phyloP scores from a whole-genome alignment of 2,113 vertebrate genomes.

The Festucalex cinctus region DNA sequence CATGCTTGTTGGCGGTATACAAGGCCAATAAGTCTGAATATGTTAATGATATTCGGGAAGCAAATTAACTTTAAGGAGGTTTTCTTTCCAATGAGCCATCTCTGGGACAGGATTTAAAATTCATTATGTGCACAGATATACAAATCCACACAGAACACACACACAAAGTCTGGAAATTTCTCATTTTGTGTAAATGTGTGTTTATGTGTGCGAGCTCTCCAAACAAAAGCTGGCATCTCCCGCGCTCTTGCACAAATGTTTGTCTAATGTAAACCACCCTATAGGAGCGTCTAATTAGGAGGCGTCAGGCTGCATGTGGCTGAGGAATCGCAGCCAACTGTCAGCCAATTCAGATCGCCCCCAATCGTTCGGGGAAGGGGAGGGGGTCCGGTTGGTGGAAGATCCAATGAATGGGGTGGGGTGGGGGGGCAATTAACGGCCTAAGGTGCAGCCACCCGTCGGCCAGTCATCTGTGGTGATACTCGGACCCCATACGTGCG shows the following conservation, averaged over 20 bases:
- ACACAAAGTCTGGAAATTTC: slow-evolving; percentile 62
- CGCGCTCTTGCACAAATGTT: slow-evolving; percentile 71
- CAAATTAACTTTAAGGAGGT: slow-evolving; percentile 64
- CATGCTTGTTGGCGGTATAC: slow-evolving; percentile 41
- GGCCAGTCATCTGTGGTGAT: slow-evolving; percentile 60
- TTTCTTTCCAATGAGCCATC: slow-evolving; percentile 60
- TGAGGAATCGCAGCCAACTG: slow-evolving; percentile 73
- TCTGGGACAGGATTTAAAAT: slow-evolving; percentile 70
- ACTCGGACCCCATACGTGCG: slow-evolving; percentile 51
- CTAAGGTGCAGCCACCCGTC: slow-evolving; percentile 66
- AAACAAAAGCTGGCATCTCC: slow-evolving; percentile 74
- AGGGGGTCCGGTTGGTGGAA: slow-evolving; percentile 41
- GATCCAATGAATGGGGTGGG: slow-evolving; percentile 49
- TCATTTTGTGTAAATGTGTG: slow-evolving; percentile 22
- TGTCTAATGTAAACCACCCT: slow-evolving; percentile 71
- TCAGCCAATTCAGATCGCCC: slow-evolving; percentile 64
- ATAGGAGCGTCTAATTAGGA: slow-evolving; percentile 73
- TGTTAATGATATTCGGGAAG: slow-evolving; percentile 57
- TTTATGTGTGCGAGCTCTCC: slow-evolving; percentile 48
- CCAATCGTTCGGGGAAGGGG: slow-evolving; percentile 58
- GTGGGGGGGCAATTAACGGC: slow-evolving; percentile 69
- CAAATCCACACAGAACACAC: slow-evolving; percentile 74
- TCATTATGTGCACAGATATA: slow-evolving; percentile 69
- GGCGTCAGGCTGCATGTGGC: slow-evolving; percentile 67
- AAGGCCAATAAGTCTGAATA: slow-evolving; percentile 65